These are phyloP conservation scores for Nemopilema nomurai DNA, from an alignment of 30 jellyfish, hydroid and myxozoan species.

Conservation along the genomic window DNA sequence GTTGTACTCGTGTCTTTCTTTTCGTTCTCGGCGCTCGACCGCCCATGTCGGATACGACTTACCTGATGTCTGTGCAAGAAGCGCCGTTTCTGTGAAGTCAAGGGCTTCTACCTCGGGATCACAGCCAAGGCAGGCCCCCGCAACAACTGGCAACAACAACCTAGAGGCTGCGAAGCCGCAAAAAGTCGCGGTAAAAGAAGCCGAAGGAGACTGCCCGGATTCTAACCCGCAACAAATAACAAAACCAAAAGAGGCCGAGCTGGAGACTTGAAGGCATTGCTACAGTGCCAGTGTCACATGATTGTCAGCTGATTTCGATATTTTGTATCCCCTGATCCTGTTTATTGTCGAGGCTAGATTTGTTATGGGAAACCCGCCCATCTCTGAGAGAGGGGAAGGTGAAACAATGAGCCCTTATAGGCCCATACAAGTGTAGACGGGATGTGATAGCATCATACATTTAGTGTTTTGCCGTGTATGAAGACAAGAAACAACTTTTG, in stretches of 20 bases:
- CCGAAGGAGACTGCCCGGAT: not conserved
- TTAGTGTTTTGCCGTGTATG: too few relatives aligned
- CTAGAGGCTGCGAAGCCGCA: not conserved
- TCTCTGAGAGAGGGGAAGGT: too few relatives aligned
- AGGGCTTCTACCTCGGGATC: not conserved
- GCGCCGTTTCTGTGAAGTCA: not conserved
- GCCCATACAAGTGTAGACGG: too few relatives aligned
- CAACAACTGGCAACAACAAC: not conserved
- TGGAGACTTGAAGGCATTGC: not conserved
- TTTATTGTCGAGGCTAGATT: too few relatives aligned
- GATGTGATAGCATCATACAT: too few relatives aligned
- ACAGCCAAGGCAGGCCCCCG: not conserved
- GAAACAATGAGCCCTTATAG: too few relatives aligned
- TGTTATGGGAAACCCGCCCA: too few relatives aligned
- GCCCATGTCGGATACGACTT: not conserved
- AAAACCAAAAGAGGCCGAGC: not conserved
- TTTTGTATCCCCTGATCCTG: too few relatives aligned
- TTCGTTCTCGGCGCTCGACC: not conserved
- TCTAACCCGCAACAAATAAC: not conserved
- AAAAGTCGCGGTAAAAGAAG: not conserved
- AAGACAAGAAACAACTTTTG: too few relatives aligned
- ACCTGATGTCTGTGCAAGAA: not conserved
- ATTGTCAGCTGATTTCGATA: too few relatives aligned
- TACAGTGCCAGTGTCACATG: not conserved
- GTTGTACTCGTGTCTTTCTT: not conserved